Percentiles rank a stretch among this genome's conserved stretches.
These are phyloP conservation scores for Eustalomyia histrio DNA, from an alignment of 2,888 invertebrate genomes.

Conservation along the genomic window DNA sequence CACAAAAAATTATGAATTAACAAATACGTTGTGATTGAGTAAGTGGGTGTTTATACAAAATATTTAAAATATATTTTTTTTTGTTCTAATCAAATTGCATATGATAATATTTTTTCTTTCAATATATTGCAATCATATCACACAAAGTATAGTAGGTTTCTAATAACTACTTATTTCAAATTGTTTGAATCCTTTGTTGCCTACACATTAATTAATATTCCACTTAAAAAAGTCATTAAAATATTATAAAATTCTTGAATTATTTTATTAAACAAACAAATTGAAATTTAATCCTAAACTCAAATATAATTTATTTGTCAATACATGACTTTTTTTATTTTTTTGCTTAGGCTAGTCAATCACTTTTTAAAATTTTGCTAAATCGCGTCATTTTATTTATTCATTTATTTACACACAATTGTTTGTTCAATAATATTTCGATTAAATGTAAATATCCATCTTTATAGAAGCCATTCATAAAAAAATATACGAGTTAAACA, in stretches of 20 bases:
- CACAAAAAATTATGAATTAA: constrained; percentile 21
- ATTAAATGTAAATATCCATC: constrained; percentile 22
- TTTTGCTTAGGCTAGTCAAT: constrained; percentile 14
- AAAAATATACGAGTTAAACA: constrained; percentile 52
- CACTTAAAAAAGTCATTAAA: constrained; percentile 1
- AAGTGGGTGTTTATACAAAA: constrained; percentile 1
- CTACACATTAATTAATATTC: neutral
- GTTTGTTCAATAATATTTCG: constrained; percentile 28
- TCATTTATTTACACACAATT: constrained; percentile 24
- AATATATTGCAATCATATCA: too few relatives aligned
- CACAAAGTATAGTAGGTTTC: too few relatives aligned
- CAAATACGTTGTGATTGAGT: neutral
- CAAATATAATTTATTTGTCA: constrained; percentile 20
- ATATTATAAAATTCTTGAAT: neutral
- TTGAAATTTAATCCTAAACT: constrained; percentile 11
- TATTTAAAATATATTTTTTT: constrained; percentile 1
- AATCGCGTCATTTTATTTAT: constrained; percentile 41
- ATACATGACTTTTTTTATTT: constrained; percentile 7
- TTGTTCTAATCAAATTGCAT: neutral
- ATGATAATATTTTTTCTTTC: too few relatives aligned
- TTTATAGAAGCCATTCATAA: constrained; percentile 28
- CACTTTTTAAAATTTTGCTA: neutral
- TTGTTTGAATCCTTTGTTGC: neutral
- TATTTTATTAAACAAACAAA: neutral
- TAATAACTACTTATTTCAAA: too few relatives aligned